phyloP scores from a whole-genome alignment of 2,888 invertebrate genomes.

The Archips xylosteana region DNA sequence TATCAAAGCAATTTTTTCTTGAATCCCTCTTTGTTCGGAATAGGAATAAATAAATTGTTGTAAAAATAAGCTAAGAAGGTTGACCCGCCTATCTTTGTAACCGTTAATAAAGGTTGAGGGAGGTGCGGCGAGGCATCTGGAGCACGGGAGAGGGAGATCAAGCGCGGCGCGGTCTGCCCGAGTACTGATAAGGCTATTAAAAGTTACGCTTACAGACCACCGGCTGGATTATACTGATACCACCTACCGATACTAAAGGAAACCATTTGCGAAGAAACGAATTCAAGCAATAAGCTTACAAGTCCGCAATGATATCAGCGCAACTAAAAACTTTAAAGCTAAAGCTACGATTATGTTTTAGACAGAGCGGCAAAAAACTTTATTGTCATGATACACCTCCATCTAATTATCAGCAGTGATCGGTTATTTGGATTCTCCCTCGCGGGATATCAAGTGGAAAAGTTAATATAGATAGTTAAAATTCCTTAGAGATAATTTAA shows the following conservation, averaged over 20 bases:
- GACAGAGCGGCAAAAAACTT: conserved; percentile 52
- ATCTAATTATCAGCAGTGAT: neutral
- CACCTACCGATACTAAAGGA: conserved; percentile 66
- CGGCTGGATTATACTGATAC: conserved; percentile 71
- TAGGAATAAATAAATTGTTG: conserved; percentile 25
- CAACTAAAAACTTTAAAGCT: conserved; percentile 52
- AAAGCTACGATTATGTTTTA: conserved; percentile 57
- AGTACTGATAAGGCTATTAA: conserved; percentile 83
- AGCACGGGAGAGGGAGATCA: conserved; percentile 62
- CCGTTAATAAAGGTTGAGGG: conserved; percentile 70
- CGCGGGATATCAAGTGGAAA: no score
- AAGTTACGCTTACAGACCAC: conserved; percentile 77
- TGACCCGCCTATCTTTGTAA: conserved; percentile 60
- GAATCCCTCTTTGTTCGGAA: neutral
- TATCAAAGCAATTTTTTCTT: neutral
- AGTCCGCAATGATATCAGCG: conserved; percentile 51
- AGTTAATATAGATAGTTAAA: no score
- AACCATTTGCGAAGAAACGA: conserved; percentile 59
- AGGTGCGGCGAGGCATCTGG: conserved; percentile 55
- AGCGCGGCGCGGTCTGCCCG: conserved; percentile 68
- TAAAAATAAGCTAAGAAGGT: conserved; percentile 48
- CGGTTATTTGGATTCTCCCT: no score
- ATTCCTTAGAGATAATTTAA: no score
- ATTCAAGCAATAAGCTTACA: conserved; percentile 51
- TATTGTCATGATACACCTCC: neutral